Percentiles rank a stretch among this genome's conserved stretches.
phyloP scores from a whole-genome alignment of 1,140 invertebrate genomes.

The Aphidius gifuensis region DNA sequence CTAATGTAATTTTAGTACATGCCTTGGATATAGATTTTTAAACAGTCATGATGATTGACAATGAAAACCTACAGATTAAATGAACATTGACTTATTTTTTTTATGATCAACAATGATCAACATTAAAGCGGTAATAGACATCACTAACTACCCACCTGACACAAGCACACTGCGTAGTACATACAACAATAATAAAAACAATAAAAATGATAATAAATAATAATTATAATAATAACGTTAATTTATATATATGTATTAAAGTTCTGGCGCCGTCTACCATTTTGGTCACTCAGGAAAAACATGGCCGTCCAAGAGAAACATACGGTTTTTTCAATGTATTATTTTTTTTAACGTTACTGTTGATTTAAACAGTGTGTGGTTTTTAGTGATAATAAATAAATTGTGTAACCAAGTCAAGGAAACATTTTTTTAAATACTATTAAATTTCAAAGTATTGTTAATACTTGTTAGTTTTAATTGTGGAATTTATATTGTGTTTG shows the following conservation, averaged over 20 bases:
- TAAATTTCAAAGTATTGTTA: neutral
- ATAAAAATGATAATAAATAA: neutral
- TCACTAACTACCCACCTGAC: no score
- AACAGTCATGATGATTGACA: no score
- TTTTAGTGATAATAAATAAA: no score
- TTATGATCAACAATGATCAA: no score
- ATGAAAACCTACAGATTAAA: no score
- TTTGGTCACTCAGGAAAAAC: conserved; percentile 23
- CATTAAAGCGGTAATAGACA: no score
- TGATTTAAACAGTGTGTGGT: no score
- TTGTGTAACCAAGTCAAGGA: neutral
- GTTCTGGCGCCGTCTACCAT: conserved; percentile 12
- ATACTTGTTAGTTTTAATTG: neutral
- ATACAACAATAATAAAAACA: neutral
- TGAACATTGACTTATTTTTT: no score
- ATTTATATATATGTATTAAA: no score
- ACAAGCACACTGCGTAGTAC: neutral
- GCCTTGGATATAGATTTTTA: no score
- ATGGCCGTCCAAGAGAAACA: conserved; percentile 25
- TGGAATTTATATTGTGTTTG: conserved; percentile 8
- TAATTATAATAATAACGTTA: no score
- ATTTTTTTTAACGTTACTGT: conserved; percentile 21
- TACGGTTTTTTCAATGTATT: conserved; percentile 20
- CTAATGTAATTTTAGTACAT: no score
- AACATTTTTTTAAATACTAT: conserved; percentile 4